phyloP scores from a whole-genome alignment of 1,140 invertebrate genomes.

The Cotesia typhae region DNA sequence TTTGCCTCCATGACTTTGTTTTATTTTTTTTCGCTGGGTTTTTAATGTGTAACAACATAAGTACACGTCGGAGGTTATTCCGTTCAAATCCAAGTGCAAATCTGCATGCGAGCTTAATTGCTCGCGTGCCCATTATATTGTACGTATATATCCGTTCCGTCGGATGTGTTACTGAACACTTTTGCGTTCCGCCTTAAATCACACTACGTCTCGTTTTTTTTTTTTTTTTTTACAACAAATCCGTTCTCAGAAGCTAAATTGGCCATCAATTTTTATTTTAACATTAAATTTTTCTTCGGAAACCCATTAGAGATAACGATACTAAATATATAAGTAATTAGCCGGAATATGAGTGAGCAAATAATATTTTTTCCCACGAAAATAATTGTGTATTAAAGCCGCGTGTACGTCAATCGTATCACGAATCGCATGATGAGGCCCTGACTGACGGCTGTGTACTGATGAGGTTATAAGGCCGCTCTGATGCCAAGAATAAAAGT shows the following conservation, averaged over 20 bases:
- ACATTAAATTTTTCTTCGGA: neutral
- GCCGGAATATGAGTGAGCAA: no score
- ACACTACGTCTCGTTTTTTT: conserved; percentile 4
- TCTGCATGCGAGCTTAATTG: conserved; percentile 44
- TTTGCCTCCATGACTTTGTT: conserved; percentile 1
- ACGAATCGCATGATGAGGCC: conserved; percentile 58
- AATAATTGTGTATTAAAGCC: conserved; percentile 41
- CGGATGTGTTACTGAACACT: conserved; percentile 25
- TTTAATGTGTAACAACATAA: conserved; percentile 41
- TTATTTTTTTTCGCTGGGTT: conserved; percentile 35
- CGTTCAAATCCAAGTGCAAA: conserved; percentile 42
- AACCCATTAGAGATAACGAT: no score
- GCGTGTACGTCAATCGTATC: conserved; percentile 44
- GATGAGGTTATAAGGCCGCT: neutral
- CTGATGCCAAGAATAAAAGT: neutral
- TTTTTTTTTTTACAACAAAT: neutral
- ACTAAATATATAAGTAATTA: no score
- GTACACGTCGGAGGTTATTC: conserved; percentile 38
- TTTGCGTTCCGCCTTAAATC: conserved; percentile 19
- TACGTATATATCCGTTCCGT: conserved; percentile 16
- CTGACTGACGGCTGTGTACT: neutral
- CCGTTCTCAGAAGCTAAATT: no score
- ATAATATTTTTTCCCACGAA: conserved; percentile 52
- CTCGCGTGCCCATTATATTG: conserved; percentile 42
- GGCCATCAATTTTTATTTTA: neutral